Conservation (phyloP, 2,113 vertebrate genomes). For the Leptodactylus fuscus region DNA sequence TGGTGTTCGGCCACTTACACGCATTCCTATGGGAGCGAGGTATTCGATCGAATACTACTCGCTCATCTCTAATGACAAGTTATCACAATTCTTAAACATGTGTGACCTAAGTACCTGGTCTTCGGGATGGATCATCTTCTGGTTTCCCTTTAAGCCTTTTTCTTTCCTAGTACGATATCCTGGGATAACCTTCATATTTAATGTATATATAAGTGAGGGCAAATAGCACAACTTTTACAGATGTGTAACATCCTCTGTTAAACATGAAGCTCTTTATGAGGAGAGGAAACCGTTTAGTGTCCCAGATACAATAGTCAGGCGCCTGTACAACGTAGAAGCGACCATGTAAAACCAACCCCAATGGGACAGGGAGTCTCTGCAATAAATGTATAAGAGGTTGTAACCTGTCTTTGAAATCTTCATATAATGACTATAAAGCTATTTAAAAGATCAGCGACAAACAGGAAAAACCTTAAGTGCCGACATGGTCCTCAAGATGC, state of each 20-base stretch:
- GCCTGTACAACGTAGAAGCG: neutral
- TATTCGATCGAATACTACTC: too few species aligned
- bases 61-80: too few species aligned
- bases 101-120: too few species aligned
- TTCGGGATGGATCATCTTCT: too few species aligned
- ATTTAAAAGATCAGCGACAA: constrained; percentile 25
- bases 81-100: too few species aligned
- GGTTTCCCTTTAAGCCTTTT: too few species aligned
- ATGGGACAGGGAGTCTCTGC: constrained; percentile 8
- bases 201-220: neutral
- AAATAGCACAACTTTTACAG: constrained; percentile 8
- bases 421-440: constrained; percentile 8
- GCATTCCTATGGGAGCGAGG: too few species aligned
- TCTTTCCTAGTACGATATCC: neutral
- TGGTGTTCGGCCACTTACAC: too few species aligned
- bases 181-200: constrained; percentile 10
- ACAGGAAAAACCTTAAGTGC: constrained; percentile 43
- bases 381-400: constrained; percentile 18
- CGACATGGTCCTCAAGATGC: constrained; percentile 1
- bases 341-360: neutral
- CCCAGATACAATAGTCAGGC: constrained; percentile 10
- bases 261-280: constrained; percentile 48
- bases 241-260: constrained; percentile 14
- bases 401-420: constrained; percentile 10
- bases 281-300: constrained; percentile 38